Conservation (phyloP, 2,888 invertebrate genomes). For the Drosophila dives region DNA sequence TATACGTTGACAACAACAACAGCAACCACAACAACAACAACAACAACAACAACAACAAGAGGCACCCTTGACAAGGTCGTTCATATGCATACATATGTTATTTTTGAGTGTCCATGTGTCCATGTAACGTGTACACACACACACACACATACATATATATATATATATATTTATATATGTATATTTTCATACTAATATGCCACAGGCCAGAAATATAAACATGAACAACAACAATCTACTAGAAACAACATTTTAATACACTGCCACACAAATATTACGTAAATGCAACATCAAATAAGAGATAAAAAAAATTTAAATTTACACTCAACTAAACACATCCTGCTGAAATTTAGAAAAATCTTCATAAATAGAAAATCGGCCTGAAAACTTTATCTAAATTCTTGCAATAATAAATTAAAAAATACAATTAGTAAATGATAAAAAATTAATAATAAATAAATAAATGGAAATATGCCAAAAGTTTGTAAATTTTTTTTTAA, state of each 20-base stretch:
- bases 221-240: constrained; percentile 4
- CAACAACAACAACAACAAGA: constrained; percentile 6
- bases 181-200: background rate
- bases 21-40: background rate
- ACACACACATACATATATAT: background rate
- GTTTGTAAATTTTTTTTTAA: too few species aligned
- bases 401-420: too few species aligned
- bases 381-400: too few species aligned
- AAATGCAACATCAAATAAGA: background rate
- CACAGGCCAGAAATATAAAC: constrained; percentile 2
- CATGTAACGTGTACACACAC: constrained; percentile 1
- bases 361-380: too few species aligned
- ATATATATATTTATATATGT: background rate
- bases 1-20: constrained; percentile 31
- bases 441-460: too few species aligned
- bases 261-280: constrained; percentile 3
- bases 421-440: too few species aligned
- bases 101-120: constrained; percentile 11
- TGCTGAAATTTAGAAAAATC: too few species aligned
- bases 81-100: constrained; percentile 13
- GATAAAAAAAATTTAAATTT: background rate
- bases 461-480: too few species aligned
- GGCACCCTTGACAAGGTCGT: constrained; percentile 48
- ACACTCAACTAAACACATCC: too few species aligned
- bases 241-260: background rate